Base-by-base conservation (phyloP, 2,888 invertebrate species). In the Hypena proboscidalis region DNA sequence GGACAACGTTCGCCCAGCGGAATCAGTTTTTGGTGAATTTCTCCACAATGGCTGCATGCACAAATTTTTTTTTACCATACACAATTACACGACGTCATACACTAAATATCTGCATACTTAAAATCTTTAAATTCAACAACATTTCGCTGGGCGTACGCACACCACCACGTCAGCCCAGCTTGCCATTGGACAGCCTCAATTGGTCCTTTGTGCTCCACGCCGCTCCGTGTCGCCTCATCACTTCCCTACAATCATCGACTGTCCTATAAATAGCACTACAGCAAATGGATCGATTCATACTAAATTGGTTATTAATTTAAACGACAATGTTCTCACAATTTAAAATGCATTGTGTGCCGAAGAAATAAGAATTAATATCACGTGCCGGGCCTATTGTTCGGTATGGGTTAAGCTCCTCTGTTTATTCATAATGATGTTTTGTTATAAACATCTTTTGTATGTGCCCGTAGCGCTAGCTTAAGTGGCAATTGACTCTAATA, bases 151-250 rank as follows among this genome's bases (percentile, higher is more conserved):
- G n/a, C n/a, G n/a, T n/a, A n/a, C n/a, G n/a, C n/a, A n/a, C n/a
- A n/a, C n/a, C n/a, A 62, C 63, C 54, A 65, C 64, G 65, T 67
- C 67, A 67, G 61, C 64, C 57, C 64, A 33, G 50, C 67, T 43
- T 55, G 69, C 70, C 58, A 79, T 79, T 80, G 76, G 80, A 58
- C 72, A 73, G 75, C 50, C 70, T 81, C 87, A 87, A 88, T 88
- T 87, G 87, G 65, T 75, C 70, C 83, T 81, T 83, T 83, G 83
- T 83, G 57, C 27, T 50, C 45, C 42, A 45, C 58, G 46, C 66
- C 66, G 66, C 42, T 38, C 65, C 56, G 58, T 55, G 76, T 74
- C 75, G 69, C 67, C 69, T 73, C 74, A 69, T 72, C 74, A 72
- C 77, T 77, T 80, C 79, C 76, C 76, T 71, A 68, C 64, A 61